Conservation (phyloP, 2,888 invertebrate genomes). For the Scaptomyza reducta region DNA sequence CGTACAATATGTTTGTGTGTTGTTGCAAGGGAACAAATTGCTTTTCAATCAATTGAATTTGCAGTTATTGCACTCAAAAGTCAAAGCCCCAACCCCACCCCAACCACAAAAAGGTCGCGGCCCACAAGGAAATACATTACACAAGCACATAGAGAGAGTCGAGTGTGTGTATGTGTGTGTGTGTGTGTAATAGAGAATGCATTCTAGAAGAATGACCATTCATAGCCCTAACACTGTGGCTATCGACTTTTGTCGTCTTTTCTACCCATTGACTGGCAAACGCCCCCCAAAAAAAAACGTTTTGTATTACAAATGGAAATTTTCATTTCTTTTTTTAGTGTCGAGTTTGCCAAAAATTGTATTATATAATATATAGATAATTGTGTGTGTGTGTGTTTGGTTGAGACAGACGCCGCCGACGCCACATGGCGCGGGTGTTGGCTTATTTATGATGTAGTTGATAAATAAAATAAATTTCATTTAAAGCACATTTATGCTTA, state of each 20-base stretch:
- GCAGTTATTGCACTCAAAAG: constrained; percentile 76
- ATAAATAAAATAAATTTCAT: constrained; percentile 78
- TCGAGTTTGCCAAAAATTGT: constrained; percentile 66
- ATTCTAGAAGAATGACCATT: constrained; percentile 38
- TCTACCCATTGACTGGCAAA: constrained; percentile 71
- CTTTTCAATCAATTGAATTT: constrained; percentile 77
- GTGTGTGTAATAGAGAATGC: constrained; percentile 3
- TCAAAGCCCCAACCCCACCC: constrained; percentile 11
- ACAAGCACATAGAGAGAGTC: constrained; percentile 6
- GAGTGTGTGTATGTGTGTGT: background rate
- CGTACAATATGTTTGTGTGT: constrained; percentile 38
- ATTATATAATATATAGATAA: constrained; percentile 41
- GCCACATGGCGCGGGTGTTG: constrained; percentile 61
- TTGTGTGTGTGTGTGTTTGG: background rate
- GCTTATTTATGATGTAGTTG: constrained; percentile 71
- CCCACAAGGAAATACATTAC: constrained; percentile 56
- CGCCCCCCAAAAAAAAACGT: constrained; percentile 64
- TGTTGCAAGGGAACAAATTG: constrained; percentile 58
- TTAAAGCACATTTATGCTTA: constrained; percentile 60
- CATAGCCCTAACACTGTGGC: constrained; percentile 28
- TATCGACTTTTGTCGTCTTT: constrained; percentile 40
- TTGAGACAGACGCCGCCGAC: constrained; percentile 36
- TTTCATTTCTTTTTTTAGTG: constrained; percentile 10
- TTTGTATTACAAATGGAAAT: constrained; percentile 77
- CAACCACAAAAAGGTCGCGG: constrained; percentile 45